Conservation (phyloP, 1,140 invertebrate species). For the Habropoda laboriosa region DNA sequence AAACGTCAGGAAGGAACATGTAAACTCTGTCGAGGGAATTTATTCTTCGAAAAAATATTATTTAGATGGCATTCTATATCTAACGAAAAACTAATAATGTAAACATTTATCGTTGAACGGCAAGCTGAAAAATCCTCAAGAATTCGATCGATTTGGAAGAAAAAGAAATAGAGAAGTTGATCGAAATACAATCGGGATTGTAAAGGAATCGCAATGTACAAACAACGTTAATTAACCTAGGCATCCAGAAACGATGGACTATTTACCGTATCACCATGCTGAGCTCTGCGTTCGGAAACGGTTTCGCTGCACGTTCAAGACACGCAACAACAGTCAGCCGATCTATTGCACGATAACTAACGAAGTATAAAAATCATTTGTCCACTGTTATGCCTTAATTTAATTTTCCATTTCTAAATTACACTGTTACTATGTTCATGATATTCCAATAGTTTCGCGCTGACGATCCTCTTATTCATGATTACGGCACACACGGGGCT, state of each 20-base stretch:
- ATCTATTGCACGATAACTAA: conserved; percentile 40
- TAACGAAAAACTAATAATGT: neutral
- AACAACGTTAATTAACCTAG: conserved; percentile 46
- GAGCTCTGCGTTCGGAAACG: conserved; percentile 77
- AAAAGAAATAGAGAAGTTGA: neutral
- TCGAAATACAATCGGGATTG: conserved; percentile 4
- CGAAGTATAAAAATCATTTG: conserved; percentile 49
- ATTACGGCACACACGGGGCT: conserved; percentile 10
- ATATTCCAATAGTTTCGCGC: conserved; percentile 33
- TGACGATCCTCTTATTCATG: conserved; percentile 44
- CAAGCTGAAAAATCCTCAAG: neutral
- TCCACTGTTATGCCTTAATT: conserved; percentile 43
- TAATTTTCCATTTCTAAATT: conserved; percentile 54
- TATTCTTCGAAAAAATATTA: neutral
- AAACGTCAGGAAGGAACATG: neutral
- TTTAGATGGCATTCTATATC: neutral
- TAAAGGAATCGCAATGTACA: conserved; percentile 10
- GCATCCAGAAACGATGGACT: conserved; percentile 31
- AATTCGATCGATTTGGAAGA: neutral
- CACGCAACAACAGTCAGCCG: conserved; percentile 73
- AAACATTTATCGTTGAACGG: neutral
- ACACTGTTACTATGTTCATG: conserved; percentile 52
- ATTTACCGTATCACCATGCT: conserved; percentile 81
- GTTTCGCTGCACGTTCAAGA: conserved; percentile 70
- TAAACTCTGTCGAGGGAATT: neutral